Conservation (phyloP, 1,140 invertebrate species). For the Drosophila pectinifera region DNA sequence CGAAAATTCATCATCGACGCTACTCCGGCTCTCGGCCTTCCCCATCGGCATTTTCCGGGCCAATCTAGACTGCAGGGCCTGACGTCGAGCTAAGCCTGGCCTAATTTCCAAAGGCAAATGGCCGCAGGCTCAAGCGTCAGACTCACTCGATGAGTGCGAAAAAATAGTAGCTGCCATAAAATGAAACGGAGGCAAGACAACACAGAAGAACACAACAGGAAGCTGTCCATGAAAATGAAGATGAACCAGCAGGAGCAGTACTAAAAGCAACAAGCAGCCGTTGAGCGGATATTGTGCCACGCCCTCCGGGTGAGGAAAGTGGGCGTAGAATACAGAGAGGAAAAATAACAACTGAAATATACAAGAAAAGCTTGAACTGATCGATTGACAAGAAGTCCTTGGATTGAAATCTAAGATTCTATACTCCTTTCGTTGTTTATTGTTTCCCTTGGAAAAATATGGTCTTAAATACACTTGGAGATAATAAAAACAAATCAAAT, state of each 20-base stretch:
- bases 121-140: slow-evolving; percentile 37
- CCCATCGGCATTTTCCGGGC: slow-evolving; percentile 11
- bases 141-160: slow-evolving; percentile 18
- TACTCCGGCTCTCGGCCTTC: background rate
- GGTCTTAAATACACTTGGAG: too few relatives aligned
- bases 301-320: background rate
- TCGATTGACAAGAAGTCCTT: background rate
- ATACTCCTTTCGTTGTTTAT: background rate
- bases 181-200: slow-evolving; percentile 24
- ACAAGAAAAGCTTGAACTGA: too few relatives aligned
- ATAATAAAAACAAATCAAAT: too few relatives aligned
- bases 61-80: slow-evolving; percentile 42
- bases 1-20: slow-evolving; percentile 50
- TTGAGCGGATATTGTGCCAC: slow-evolving; percentile 60
- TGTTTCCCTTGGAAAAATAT: too few relatives aligned
- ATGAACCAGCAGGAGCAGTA: slow-evolving; percentile 40
- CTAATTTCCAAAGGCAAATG: slow-evolving; percentile 71
- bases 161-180: slow-evolving; percentile 37
- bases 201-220: slow-evolving; percentile 45
- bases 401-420: too few relatives aligned
- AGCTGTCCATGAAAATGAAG: slow-evolving; percentile 56
- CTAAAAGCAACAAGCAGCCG: slow-evolving; percentile 31
- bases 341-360: slow-evolving; percentile 4
- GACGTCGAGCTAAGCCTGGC: slow-evolving; percentile 54
- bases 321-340: slow-evolving; percentile 6